These are phyloP conservation scores for Gnatocerus cornutus DNA, from an alignment of 2,888 invertebrate genomes.

Conservation along the genomic window DNA sequence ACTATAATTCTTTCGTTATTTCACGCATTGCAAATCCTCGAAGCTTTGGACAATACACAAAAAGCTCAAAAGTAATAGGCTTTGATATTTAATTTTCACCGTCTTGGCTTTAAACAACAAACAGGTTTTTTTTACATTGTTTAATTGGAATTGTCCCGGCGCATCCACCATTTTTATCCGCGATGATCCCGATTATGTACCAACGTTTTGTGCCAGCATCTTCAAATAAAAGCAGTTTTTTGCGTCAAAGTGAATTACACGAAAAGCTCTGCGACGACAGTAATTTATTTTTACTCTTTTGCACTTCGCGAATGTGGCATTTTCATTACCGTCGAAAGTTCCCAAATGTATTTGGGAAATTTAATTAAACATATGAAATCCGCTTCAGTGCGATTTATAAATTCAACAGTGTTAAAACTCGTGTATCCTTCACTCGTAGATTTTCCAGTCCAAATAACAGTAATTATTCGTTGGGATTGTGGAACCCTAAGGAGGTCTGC, in stretches of 20 bases:
- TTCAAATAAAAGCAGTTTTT: too few species aligned
- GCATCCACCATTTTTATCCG: too few species aligned
- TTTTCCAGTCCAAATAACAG: conserved; percentile 1
- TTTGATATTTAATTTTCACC: too few species aligned
- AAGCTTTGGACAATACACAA: too few species aligned
- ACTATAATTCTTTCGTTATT: background rate
- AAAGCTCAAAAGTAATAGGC: too few species aligned
- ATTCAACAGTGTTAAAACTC: background rate
- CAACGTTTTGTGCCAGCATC: background rate
- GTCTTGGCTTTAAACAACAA: too few species aligned
- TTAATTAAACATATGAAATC: conserved; percentile 7
- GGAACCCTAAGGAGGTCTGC: conserved; percentile 4
- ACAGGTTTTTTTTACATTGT: too few species aligned
- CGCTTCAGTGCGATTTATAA: conserved; percentile 1
- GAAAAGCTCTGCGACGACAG: too few species aligned
- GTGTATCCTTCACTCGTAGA: background rate
- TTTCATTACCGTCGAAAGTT: background rate
- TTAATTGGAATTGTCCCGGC: too few species aligned
- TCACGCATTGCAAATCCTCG: background rate
- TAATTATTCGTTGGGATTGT: conserved; percentile 11
- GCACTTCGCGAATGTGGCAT: conserved; percentile 1
- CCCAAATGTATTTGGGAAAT: conserved; percentile 1
- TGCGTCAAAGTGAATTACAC: too few species aligned
- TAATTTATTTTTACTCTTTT: background rate
- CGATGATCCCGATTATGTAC: too few species aligned